These are phyloP conservation scores for Drosophila subquinaria DNA, from an alignment of 2,888 invertebrate genomes.

Conservation along the genomic window DNA sequence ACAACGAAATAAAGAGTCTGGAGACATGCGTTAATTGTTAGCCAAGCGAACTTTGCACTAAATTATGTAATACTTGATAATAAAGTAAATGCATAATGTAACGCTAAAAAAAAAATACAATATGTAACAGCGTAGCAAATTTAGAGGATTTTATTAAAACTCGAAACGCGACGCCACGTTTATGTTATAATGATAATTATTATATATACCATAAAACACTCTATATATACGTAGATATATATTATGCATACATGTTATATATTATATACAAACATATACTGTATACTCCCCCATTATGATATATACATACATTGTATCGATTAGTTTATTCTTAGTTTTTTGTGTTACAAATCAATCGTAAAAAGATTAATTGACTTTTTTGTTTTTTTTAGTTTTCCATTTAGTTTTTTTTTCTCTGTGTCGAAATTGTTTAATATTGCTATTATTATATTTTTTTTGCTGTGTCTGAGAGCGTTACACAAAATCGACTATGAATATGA, in stretches of 20 bases:
- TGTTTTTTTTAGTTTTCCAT: slow-evolving; percentile 36
- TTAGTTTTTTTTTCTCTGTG: slow-evolving; percentile 50
- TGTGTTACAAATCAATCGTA: slow-evolving; percentile 28
- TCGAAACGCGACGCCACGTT: slow-evolving; percentile 48
- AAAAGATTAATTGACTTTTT: slow-evolving; percentile 25
- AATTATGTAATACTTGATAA: slow-evolving; percentile 41
- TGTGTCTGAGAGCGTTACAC: slow-evolving; percentile 48
- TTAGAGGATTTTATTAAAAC: slow-evolving; percentile 33
- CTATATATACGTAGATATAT: slow-evolving; percentile 32
- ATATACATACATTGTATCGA: slow-evolving; percentile 57
- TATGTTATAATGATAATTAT: slow-evolving; percentile 78
- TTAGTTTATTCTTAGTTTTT: slow-evolving; percentile 53
- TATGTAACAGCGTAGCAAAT: slow-evolving; percentile 30
- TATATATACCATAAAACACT: slow-evolving; percentile 52
- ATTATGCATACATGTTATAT: slow-evolving; percentile 58
- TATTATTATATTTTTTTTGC: slow-evolving; percentile 41
- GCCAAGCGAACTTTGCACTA: slow-evolving; percentile 30
- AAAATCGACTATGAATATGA: slow-evolving; percentile 33
- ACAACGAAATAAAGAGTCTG: slow-evolving; percentile 28
- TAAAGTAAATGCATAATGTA: slow-evolving; percentile 37
- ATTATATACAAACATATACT: slow-evolving; percentile 54
- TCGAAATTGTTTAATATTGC: slow-evolving; percentile 62
- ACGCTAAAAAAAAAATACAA: slow-evolving; percentile 16
- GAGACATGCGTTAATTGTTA: slow-evolving; percentile 54
- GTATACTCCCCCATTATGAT: slow-evolving; percentile 65